Evolutionary conservation across 2,888 invertebrate species (phyloP), one percentile per base, ranked within the genome.

Genomic region (Lucinisca nassula): DNA sequence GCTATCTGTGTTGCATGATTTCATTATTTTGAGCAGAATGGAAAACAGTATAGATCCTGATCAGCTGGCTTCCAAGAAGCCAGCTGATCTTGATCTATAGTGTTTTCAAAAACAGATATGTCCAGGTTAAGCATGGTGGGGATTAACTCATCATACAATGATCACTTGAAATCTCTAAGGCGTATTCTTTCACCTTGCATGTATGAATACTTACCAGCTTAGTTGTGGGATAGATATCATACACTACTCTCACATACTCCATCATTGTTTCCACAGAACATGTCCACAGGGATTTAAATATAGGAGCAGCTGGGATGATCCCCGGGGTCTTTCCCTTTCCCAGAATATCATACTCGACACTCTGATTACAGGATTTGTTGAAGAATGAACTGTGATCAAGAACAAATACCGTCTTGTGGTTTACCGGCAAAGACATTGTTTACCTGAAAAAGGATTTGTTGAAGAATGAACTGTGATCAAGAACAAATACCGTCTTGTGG

Each of bases 221-320:
- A 45, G 94, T 92, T 0, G 97, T 97, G 0, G 99, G 99, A 97
- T 98, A 99, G n/a, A 99, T 97, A 96, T 99, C 99, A 98, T 98
- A 99, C 0, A 99, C 98, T 92, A 99, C 98, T 35, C 99, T 97
- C 94, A 99, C 98, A 95, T 99, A 99, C 96, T 99, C 99, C 85
- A 99, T 97, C 0, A 98, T 98, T 0, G 98, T 98, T 97, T 99
- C 99, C 0, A 99, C 98, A 91, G 98, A 98, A 94, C 98, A 99
- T 0, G 99, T 99, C 99, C 99, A 99, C 79, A 99, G 96, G 0
- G 98, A 98, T 96, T 99, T 99, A 88, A 98, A 98, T 87, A 99
- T 98, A 0, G 98, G 98, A 8, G 98, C 98, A 67, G 98, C 97
- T 0, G 96, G 98, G 80, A 98, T 98, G 92, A 98, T 97, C 0